Conservation (phyloP, 2,113 vertebrate genomes). For the Pelobates fuscus region DNA sequence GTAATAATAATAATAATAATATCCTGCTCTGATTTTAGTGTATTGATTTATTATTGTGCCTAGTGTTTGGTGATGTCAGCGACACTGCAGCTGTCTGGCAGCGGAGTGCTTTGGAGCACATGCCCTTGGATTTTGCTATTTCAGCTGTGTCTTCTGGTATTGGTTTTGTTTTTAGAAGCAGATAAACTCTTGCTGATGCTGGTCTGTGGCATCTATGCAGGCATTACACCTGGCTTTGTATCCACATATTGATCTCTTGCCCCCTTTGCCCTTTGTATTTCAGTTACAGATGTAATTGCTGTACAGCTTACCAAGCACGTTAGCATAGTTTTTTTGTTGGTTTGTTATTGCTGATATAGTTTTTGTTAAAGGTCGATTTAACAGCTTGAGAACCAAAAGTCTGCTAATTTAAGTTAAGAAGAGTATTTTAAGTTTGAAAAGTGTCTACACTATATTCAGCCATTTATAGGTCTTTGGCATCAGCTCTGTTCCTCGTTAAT, state of each 20-base stretch:
- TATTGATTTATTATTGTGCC: slow-evolving; percentile 1
- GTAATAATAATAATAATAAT: no score
- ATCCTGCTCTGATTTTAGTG: background rate
- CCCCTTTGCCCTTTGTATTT: background rate
- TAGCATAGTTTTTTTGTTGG: no score
- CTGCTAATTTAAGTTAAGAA: no score
- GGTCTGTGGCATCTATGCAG: background rate
- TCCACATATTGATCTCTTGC: background rate
- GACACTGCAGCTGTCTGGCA: slow-evolving; percentile 19
- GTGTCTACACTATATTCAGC: no score
- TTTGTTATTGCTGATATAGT: no score
- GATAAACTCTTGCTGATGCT: background rate
- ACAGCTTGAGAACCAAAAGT: no score
- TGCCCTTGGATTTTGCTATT: slow-evolving; percentile 17
- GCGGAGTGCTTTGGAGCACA: background rate
- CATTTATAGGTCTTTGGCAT: no score
- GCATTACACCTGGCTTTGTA: slow-evolving; percentile 2
- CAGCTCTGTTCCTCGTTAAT: no score
- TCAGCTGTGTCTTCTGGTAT: background rate
- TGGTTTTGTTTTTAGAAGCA: background rate
- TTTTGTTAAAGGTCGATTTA: no score
- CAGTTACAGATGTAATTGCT: slow-evolving; percentile 12
- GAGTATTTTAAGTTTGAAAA: no score
- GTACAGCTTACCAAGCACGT: background rate
- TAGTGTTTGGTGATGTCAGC: slow-evolving; percentile 15